Base-by-base conservation (phyloP, 2,797 vertebrate genomes). In the Peromyscus attwateri region DNA sequence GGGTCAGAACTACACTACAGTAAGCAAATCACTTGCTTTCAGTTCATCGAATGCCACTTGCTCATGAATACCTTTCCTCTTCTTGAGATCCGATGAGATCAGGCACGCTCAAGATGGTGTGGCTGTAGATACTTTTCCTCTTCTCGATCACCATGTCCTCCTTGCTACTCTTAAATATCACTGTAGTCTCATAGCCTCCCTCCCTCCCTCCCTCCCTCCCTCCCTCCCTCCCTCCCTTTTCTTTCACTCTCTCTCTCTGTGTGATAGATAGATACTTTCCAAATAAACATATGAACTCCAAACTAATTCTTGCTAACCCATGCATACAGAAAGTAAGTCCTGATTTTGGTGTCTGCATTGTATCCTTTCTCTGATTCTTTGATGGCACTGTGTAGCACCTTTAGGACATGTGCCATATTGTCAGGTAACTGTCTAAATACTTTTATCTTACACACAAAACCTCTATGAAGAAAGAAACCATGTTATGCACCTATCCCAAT, bases 1-100 rank as follows among this genome's bases (percentile, higher is more conserved):
- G 71, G 31, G 16, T 87, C 55, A 95, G 75, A 95, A 93, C 34
- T 89, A 73, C n/a, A 40, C 68, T 77, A 62, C 46, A 40, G 49
- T 10, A 71, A 64, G 34, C 40, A 94, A 87, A 92, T 49, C 9
- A 49, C 19, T 75, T 76, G 40, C 43, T 93, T 94, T 91, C 23
- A 70, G 79, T 95, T 92, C 85, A 89, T 14, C 62, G 71, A 95
- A 75, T 82, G 29, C 17, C 43, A 92, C 64, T 93, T 75, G 37
- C 12, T 85, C 27, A 27, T 29, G 34, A 89, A 40, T 64, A n/a
- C 14, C 9, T 79, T 46, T 49, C 29, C 19, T 68, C 43, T 68
- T n/a, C 6, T n/a, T 68, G 62, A 49, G 43, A 49, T 68, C 31
- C 49, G 64, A 25, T 3, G 1, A 68, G 64, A 85, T 12, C 23